These are phyloP conservation scores for Elachura formosa DNA, from an alignment of 2,113 vertebrate species.

Conservation along the genomic window DNA sequence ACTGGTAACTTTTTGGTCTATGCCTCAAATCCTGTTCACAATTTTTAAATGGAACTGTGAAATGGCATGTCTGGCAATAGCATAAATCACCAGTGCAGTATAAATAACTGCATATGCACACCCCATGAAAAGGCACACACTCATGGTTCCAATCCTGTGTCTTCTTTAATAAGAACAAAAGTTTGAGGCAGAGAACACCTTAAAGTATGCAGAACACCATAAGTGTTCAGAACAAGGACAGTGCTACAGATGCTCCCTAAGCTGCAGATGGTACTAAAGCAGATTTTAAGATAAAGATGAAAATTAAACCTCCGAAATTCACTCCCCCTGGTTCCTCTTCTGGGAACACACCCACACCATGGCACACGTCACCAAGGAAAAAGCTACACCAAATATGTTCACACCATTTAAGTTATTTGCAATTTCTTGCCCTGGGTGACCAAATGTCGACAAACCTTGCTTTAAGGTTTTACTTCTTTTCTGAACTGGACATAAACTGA, in stretches of 20 bases:
- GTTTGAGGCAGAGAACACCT: neutral
- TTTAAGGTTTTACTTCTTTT: neutral
- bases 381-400: neutral
- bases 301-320: neutral
- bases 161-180: neutral
- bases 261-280: neutral
- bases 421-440: neutral
- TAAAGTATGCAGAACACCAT: neutral
- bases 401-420: neutral
- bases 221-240: neutral
- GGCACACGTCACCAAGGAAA: neutral
- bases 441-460: neutral
- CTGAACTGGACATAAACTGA: neutral
- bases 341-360: neutral
- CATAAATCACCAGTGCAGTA: neutral
- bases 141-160: neutral
- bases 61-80: neutral
- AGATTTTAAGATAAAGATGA: constrained; percentile 4
- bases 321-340: neutral
- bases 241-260: neutral
- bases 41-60: neutral
- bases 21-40: neutral
- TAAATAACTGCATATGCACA: neutral
- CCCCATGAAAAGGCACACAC: neutral
- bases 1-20: neutral